These are phyloP conservation scores for Lonchura striata DNA, from an alignment of 2,113 vertebrate genomes.

Conservation along the genomic window DNA sequence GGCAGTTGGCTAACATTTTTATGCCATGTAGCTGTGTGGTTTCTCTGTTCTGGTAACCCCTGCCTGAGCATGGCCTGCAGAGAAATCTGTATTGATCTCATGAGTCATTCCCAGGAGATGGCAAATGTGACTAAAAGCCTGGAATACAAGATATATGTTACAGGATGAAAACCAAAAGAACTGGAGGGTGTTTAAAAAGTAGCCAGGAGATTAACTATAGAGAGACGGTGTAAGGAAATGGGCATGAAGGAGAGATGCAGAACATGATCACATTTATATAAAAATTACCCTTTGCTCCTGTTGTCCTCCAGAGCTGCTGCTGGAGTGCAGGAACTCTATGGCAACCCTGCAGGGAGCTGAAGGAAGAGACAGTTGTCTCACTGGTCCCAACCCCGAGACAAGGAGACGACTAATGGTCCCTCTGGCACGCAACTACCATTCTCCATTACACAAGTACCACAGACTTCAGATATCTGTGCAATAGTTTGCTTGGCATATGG, in stretches of 20 bases:
- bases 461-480: not conserved
- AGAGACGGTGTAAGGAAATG: not conserved
- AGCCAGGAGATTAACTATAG: not conserved
- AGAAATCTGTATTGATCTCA: slow-evolving; percentile 12
- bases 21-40: slow-evolving; percentile 28
- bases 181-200: not conserved
- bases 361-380: not conserved
- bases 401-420: not conserved
- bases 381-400: not conserved
- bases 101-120: slow-evolving; percentile 35
- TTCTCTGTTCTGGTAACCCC: slow-evolving; percentile 59
- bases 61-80: slow-evolving; percentile 9
- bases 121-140: slow-evolving; percentile 14
- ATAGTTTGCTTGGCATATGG: not conserved
- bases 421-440: not conserved
- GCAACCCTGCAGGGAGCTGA: not conserved
- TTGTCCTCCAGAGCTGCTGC: not conserved
- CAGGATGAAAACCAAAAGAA: not conserved
- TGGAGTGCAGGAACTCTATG: not conserved
- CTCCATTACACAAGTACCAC: not conserved
- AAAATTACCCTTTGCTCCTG: not conserved
- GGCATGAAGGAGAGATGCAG: not conserved
- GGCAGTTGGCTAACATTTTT: slow-evolving; percentile 2
- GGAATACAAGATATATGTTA: not conserved
- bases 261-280: not conserved